phyloP scores from a whole-genome alignment of 2,797 vertebrate genomes.

The Microctenopoma lineatum region DNA sequence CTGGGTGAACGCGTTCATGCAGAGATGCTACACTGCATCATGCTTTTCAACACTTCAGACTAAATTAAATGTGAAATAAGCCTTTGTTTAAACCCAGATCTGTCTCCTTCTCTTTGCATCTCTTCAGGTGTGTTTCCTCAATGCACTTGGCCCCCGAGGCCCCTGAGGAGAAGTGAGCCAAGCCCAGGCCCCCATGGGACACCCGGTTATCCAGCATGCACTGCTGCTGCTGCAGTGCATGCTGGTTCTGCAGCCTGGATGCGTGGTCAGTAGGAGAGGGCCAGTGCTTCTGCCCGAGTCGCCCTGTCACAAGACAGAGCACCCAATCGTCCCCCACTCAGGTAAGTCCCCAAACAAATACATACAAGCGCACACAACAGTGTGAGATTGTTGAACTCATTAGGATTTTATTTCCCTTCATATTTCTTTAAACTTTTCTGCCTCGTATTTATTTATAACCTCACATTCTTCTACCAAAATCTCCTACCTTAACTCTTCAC shows the following conservation, averaged over 20 bases:
- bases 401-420: slow-evolving; percentile 10
- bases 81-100: slow-evolving; percentile 37
- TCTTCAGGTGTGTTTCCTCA: slow-evolving; percentile 82
- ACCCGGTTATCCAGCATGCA: slow-evolving; percentile 80
- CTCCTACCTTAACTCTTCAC: not conserved
- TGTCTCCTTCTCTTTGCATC: slow-evolving; percentile 32
- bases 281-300: slow-evolving; percentile 79
- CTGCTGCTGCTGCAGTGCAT: slow-evolving; percentile 88
- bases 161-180: slow-evolving; percentile 82
- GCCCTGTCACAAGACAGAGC: slow-evolving; percentile 88
- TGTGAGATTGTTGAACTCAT: slow-evolving; percentile 9
- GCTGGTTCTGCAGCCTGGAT: slow-evolving; percentile 79
- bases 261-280: slow-evolving; percentile 76
- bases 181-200: slow-evolving; percentile 84
- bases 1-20: slow-evolving; percentile 4
- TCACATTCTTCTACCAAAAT: not conserved
- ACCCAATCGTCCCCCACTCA: slow-evolving; percentile 90
- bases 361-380: not conserved
- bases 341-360: slow-evolving; percentile 77
- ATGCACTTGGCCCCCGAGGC: slow-evolving; percentile 83
- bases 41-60: slow-evolving; percentile 9
- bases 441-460: slow-evolving; percentile 5
- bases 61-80: slow-evolving; percentile 40
- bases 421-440: slow-evolving; percentile 1
- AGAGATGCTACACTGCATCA: slow-evolving; percentile 8